These are phyloP conservation scores for Lytechinus pictus DNA, from an alignment of 35 echinoderm and acorn worm species.

Conservation along the genomic window DNA sequence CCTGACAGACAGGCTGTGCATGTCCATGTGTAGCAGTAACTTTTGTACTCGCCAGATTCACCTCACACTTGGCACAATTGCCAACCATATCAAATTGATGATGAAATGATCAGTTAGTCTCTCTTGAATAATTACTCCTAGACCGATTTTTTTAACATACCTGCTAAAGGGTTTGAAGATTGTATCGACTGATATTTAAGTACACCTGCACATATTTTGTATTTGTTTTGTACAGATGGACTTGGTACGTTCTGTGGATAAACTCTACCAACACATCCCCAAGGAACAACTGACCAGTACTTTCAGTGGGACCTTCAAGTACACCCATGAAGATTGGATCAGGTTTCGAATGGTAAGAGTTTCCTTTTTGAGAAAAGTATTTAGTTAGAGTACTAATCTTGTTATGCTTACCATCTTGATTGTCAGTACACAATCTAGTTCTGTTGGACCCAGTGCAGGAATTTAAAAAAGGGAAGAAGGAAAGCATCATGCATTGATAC, in stretches of 20 bases:
- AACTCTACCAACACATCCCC: conserved; percentile 65
- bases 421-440: no score
- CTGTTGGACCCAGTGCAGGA: no score
- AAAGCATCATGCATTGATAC: no score
- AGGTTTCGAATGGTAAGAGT: conserved; percentile 78
- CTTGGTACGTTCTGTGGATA: conserved; percentile 62
- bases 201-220: background rate
- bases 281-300: conserved; percentile 54
- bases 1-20: background rate
- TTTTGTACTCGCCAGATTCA: no score
- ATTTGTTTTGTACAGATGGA: conserved; percentile 45
- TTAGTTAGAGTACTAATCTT: no score
- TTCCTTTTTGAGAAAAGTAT: background rate
- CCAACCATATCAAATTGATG: no score
- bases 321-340: conserved; percentile 83
- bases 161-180: background rate
- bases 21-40: no score
- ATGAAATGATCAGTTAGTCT: no score
- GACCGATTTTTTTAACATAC: background rate
- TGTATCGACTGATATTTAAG: background rate
- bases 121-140: no score
- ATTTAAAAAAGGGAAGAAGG: no score
- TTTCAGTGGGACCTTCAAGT: conserved; percentile 67
- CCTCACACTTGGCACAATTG: no score
- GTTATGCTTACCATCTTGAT: no score